Conservation (phyloP, 2,797 vertebrate species). For the Thaleichthys pacificus region DNA sequence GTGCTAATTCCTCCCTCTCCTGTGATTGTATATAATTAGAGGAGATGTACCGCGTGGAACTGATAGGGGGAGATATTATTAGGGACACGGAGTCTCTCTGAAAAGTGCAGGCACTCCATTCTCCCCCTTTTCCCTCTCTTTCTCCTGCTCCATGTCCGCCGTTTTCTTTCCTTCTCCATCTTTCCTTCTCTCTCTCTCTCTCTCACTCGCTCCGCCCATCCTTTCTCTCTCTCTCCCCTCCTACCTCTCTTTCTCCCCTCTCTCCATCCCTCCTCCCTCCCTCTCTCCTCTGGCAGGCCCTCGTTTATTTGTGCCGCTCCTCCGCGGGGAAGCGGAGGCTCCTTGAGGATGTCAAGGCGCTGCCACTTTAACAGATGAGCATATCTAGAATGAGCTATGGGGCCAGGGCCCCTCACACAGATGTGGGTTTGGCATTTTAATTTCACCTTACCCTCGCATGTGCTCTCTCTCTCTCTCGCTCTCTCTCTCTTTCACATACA, state of each 20-base stretch:
- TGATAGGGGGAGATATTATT: constrained; percentile 44
- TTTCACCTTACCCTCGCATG: constrained; percentile 37
- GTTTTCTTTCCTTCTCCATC: neutral
- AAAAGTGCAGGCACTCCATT: constrained; percentile 30
- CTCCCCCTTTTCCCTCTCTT: constrained; percentile 8
- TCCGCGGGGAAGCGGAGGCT: constrained; percentile 59
- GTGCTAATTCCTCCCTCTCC: constrained; percentile 41
- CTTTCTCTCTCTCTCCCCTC: neutral
- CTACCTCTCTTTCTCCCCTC: neutral
- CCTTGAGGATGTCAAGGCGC: constrained; percentile 66
- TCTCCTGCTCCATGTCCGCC: constrained; percentile 24
- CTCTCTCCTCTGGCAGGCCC: constrained; percentile 48
- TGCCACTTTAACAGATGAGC: constrained; percentile 72
- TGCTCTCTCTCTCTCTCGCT: constrained; percentile 3
- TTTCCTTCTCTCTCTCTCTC: constrained; percentile 5
- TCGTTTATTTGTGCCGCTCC: constrained; percentile 67
- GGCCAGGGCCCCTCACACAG: constrained; percentile 56
- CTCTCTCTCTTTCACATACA: constrained; percentile 8
- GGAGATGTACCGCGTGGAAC: constrained; percentile 45
- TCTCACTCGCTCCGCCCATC: constrained; percentile 28
- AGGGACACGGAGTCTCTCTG: constrained; percentile 34
- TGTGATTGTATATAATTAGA: constrained; percentile 51
- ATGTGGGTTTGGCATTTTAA: constrained; percentile 66
- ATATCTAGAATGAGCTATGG: constrained; percentile 65
- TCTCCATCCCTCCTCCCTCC: constrained; percentile 7